Base-by-base conservation (phyloP, 1,140 invertebrate genomes). In the Protaetia brevitarsis region DNA sequence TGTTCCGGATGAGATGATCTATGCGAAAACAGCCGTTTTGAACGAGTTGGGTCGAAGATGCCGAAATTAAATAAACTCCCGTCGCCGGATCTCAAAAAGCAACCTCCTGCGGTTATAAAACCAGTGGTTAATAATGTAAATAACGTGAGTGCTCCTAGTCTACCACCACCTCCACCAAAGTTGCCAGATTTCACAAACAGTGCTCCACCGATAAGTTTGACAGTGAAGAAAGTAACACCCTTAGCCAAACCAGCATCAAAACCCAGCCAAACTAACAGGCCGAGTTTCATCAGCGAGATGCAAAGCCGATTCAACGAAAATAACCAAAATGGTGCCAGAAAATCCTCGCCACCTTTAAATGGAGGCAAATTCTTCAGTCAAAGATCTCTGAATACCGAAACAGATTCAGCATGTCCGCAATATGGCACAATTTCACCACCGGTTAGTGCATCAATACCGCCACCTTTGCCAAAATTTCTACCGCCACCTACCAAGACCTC, bases 21-120 rank as follows among this genome's bases (percentile, higher is more conserved):
- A 62, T 10, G 60, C 60, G 1, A 62, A 62, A 62, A 62, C 19
- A 8, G 60, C 60, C n/a, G 21, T 62, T 34, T 62, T 62, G n/a
- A 23, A 34, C 3, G 60, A 62, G 36, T 36, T 62, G 26, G 21
- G 27, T 3, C n/a, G 10, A 62, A 36, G 26, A 16, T 31, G n/a
- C 60, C 60, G 16, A 62, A 31, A 19, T 11, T 59, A n/a, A 59
- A 29, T n/a, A 59, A 59, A 11, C 16, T n/a, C 16, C 41, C 41
- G 21, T 51, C 41, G 3, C 41, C 41, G 26, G 26, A 16, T 16
- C 26, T 51, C 3, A 37, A 68, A 8, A n/a, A n/a, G n/a, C n/a
- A n/a, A n/a, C n/a, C n/a, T n/a, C n/a, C n/a, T n/a, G n/a, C n/a
- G n/a, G n/a, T n/a, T n/a, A n/a, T n/a, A n/a, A n/a, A n/a, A n/a